These are phyloP conservation scores for Clarias fuscus DNA, from an alignment of 2,797 vertebrate genomes.

Conservation along the genomic window DNA sequence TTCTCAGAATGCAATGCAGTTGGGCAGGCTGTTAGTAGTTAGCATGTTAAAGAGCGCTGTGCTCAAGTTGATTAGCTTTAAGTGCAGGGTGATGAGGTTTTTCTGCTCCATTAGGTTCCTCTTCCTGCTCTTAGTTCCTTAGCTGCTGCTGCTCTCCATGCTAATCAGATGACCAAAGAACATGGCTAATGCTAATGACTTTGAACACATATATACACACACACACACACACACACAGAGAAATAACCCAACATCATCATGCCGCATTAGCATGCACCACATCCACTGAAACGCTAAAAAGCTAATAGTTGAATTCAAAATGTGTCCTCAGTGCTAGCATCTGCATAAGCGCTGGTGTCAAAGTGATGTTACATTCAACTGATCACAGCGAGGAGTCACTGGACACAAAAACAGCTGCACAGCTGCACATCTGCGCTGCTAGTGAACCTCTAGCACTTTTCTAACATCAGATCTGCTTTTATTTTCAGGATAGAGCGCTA, in stretches of 20 bases:
- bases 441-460: not conserved
- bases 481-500: not conserved
- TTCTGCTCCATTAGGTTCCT: slow-evolving; percentile 24
- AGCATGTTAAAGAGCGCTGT: not conserved
- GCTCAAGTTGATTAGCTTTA: slow-evolving; percentile 9
- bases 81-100: slow-evolving; percentile 12
- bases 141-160: not conserved
- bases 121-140: not conserved
- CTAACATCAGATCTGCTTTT: not conserved
- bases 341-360: not conserved
- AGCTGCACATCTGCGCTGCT: not conserved
- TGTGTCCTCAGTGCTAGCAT: not conserved
- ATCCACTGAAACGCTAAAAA: not conserved
- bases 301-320: not conserved
- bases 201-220: not conserved
- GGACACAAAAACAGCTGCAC: not conserved
- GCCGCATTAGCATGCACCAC: not conserved
- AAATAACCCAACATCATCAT: not conserved
- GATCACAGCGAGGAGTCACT: not conserved
- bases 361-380: not conserved
- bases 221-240: not conserved
- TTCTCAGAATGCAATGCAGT: not conserved
- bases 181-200: not conserved
- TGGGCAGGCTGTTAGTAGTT: not conserved
- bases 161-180: not conserved